phyloP scores from a whole-genome alignment of 2,888 invertebrate species.

The Athripsodes cinereus region DNA sequence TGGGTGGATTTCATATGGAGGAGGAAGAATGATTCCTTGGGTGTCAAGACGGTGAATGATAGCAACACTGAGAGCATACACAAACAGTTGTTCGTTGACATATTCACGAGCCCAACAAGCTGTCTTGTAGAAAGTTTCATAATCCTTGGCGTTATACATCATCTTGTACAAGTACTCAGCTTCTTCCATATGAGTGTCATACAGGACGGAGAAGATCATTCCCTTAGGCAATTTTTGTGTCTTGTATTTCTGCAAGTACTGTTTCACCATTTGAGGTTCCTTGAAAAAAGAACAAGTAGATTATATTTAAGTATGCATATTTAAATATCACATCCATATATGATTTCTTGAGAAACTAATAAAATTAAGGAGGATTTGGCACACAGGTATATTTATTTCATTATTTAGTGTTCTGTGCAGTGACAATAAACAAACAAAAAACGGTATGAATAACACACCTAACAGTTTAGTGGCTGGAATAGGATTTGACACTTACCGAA shows the following conservation, averaged over 20 bases:
- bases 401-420: too few species aligned
- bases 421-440: too few species aligned
- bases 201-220: conserved; percentile 52
- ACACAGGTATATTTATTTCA: too few species aligned
- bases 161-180: conserved; percentile 59
- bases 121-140: conserved; percentile 61
- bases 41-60: conserved; percentile 60
- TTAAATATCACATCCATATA: too few species aligned
- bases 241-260: conserved; percentile 50
- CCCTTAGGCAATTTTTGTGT: conserved; percentile 51
- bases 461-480: too few species aligned
- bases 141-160: conserved; percentile 65
- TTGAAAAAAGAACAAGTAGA: conserved; percentile 32
- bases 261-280: conserved; percentile 48
- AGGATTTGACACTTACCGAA: too few species aligned
- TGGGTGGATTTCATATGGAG: conserved; percentile 67
- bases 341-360: not conserved
- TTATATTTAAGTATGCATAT: not conserved
- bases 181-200: conserved; percentile 54
- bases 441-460: too few species aligned
- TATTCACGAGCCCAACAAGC: conserved; percentile 62
- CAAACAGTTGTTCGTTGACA: conserved; percentile 64
- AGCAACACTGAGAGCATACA: conserved; percentile 57
- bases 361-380: too few species aligned
- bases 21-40: conserved; percentile 59